Percentiles rank a stretch among this genome's conserved stretches.
phyloP scores from a whole-genome alignment of 2,113 vertebrate genomes.

The Brachionichthys hirsutus region DNA sequence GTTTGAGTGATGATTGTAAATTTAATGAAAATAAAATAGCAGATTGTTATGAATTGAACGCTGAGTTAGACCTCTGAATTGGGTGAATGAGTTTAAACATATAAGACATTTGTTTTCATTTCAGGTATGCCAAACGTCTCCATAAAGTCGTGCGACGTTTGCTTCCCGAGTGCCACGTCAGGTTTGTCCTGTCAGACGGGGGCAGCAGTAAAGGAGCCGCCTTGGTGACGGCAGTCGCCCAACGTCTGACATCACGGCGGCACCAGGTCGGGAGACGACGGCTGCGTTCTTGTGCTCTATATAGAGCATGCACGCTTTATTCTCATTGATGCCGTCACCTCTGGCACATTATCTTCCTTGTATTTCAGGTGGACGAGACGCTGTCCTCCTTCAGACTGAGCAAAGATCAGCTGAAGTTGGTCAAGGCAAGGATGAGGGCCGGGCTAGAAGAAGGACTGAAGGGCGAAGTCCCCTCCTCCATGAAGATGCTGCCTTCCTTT shows the following conservation, averaged over 20 bases:
- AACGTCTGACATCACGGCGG: slow-evolving; percentile 76
- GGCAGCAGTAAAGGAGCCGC: slow-evolving; percentile 91
- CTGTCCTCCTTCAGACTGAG: slow-evolving; percentile 79
- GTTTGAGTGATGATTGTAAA: too few relatives aligned
- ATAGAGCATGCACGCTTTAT: background rate
- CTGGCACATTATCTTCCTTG: background rate
- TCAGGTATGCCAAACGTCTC: slow-evolving; percentile 87
- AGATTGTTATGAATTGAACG: too few relatives aligned
- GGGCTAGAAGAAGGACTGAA: slow-evolving; percentile 87
- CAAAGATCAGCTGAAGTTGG: slow-evolving; percentile 71
- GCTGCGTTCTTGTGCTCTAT: background rate
- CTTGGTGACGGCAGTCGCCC: slow-evolving; percentile 87
- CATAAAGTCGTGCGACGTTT: slow-evolving; percentile 87
- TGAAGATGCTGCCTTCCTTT: slow-evolving; percentile 92
- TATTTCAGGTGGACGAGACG: slow-evolving; percentile 68
- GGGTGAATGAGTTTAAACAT: background rate
- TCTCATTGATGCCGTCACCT: background rate
- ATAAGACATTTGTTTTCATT: background rate
- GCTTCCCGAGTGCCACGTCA: slow-evolving; percentile 87
- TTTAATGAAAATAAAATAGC: too few relatives aligned
- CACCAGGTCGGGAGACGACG: slow-evolving; percentile 36
- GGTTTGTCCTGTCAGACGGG: slow-evolving; percentile 84
- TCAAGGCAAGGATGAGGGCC: slow-evolving; percentile 81
- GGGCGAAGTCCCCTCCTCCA: slow-evolving; percentile 71
- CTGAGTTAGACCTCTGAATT: background rate